These are phyloP conservation scores for Xiphophorus maculatus DNA, from an alignment of 2,113 vertebrate genomes.

Conservation along the genomic window DNA sequence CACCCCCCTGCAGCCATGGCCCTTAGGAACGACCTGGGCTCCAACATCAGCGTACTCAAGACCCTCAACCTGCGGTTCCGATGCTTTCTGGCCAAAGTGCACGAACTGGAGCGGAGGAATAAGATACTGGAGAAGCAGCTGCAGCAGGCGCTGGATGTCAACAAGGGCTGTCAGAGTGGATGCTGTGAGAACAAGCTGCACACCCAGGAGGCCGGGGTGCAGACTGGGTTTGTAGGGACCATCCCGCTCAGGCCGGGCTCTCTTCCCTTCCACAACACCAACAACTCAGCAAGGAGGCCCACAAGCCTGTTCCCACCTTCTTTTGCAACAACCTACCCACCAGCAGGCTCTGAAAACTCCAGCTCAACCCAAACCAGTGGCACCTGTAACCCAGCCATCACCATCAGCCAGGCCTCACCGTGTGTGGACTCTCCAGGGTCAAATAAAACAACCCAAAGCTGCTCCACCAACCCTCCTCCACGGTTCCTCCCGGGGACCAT, in stretches of 20 bases:
- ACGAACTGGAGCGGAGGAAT: slow-evolving; percentile 94
- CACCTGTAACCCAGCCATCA: slow-evolving; percentile 57
- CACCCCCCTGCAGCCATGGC: slow-evolving; percentile 91
- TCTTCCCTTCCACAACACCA: slow-evolving; percentile 79
- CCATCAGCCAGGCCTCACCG: slow-evolving; percentile 75
- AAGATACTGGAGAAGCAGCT: slow-evolving; percentile 93
- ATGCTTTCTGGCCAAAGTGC: slow-evolving; percentile 96
- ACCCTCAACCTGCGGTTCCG: slow-evolving; percentile 94
- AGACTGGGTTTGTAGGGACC: slow-evolving; percentile 89
- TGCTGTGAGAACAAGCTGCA: slow-evolving; percentile 52
- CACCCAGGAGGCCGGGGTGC: slow-evolving; percentile 87
- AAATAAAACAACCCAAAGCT: slow-evolving; percentile 40
- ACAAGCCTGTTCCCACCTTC: slow-evolving; percentile 72
- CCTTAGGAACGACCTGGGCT: slow-evolving; percentile 94
- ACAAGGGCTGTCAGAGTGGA: slow-evolving; percentile 69
- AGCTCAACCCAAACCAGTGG: slow-evolving; percentile 38
- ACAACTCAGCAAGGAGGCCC: slow-evolving; percentile 78
- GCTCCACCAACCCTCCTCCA: slow-evolving; percentile 71
- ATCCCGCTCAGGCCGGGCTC: slow-evolving; percentile 81
- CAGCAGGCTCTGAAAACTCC: slow-evolving; percentile 45
- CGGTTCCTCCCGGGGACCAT: slow-evolving; percentile 92
- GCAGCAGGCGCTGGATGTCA: slow-evolving; percentile 88
- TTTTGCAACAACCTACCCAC: slow-evolving; percentile 59
- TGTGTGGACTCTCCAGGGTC: slow-evolving; percentile 70
- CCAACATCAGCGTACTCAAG: slow-evolving; percentile 96